A percentile compares a stretch with the other conserved stretches of the same genome.
Conservation (phyloP, 2,797 vertebrate species). For the Arctocebus calabarensis region DNA sequence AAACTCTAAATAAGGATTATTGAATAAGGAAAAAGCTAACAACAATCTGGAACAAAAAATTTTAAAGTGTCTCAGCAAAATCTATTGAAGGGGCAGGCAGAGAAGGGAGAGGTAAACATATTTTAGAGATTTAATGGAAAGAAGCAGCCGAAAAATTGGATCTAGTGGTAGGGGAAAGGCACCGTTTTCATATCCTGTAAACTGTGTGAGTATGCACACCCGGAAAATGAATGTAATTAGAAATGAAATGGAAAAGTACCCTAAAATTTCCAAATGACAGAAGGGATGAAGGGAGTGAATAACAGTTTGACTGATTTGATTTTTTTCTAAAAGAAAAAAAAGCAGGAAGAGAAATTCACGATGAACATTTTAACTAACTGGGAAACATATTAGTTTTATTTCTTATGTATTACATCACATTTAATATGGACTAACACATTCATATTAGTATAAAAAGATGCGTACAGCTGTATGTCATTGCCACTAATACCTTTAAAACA, state of each 20-base stretch:
- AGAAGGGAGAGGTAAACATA: neutral
- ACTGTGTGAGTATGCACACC: neutral
- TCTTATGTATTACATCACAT: neutral
- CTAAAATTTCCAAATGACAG: neutral
- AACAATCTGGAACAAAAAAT: neutral
- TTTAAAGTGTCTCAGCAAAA: neutral
- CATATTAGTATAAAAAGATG: neutral
- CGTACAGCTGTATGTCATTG: neutral
- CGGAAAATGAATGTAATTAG: neutral
- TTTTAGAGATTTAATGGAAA: neutral
- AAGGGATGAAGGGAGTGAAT: neutral
- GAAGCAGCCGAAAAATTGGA: neutral
- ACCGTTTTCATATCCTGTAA: neutral
- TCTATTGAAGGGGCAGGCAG: neutral
- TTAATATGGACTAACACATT: neutral
- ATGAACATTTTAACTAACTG: neutral
- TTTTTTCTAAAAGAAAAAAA: neutral
- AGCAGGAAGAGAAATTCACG: neutral
- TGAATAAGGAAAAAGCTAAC: neutral
- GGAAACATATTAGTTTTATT: neutral
- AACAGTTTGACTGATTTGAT: neutral
- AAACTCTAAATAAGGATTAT: neutral
- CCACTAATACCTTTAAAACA: neutral
- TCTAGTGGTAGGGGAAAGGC: neutral
- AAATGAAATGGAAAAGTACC: neutral